Conservation (phyloP, 1,140 invertebrate species). For the Bombus superbus region DNA sequence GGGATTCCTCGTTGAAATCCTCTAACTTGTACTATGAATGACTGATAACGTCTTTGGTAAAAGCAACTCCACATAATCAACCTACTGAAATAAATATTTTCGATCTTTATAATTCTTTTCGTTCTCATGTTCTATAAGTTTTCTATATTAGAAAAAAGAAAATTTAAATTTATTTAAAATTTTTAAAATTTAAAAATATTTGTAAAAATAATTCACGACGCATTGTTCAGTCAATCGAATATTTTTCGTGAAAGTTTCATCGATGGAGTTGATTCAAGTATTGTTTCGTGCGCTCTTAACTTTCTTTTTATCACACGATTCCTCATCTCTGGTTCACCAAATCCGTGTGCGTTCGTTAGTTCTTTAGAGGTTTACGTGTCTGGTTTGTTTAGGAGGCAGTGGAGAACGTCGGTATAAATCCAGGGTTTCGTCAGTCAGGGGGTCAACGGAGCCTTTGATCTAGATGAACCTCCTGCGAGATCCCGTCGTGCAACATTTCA, state of each 20-base stretch:
- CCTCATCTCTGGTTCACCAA: neutral
- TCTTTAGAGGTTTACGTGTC: constrained; percentile 23
- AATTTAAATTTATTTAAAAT: neutral
- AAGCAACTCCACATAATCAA: neutral
- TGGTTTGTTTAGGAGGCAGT: constrained; percentile 38
- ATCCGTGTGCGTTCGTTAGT: neutral
- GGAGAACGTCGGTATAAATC: constrained; percentile 53
- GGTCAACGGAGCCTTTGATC: constrained; percentile 59
- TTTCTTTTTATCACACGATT: neutral
- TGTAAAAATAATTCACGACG: neutral
- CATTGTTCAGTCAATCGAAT: too few species aligned
- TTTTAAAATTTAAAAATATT: neutral
- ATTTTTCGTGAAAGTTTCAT: neutral
- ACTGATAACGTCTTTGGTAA: neutral
- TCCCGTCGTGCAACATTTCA: constrained; percentile 52
- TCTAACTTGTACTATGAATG: neutral
- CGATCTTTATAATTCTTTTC: neutral
- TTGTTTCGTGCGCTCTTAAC: neutral
- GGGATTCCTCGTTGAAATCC: neutral
- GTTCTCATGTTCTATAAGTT: neutral
- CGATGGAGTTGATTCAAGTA: neutral
- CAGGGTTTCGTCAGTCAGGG: constrained; percentile 53
- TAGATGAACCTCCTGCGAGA: constrained; percentile 53
- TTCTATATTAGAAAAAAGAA: neutral
- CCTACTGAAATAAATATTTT: neutral